A percentile compares a stretch with the other conserved stretches of the same genome.
phyloP scores from a whole-genome alignment of 2,113 vertebrate species.

The Polypterus senegalus region DNA sequence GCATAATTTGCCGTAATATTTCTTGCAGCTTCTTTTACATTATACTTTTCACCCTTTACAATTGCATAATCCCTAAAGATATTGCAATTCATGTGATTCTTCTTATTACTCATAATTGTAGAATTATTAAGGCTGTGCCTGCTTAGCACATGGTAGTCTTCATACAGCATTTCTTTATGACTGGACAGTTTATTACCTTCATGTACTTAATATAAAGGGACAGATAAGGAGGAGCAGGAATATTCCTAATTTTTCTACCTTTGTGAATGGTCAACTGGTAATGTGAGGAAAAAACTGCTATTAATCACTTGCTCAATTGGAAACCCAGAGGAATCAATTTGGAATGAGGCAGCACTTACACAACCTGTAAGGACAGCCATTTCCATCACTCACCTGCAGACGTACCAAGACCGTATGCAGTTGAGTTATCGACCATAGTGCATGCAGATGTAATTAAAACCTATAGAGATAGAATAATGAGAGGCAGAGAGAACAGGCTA shows the following conservation, averaged over 20 bases:
- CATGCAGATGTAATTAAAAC: neutral
- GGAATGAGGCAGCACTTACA: neutral
- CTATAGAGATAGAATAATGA: neutral
- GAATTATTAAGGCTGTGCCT: too few relatives aligned
- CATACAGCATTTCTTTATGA: too few relatives aligned
- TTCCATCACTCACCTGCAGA: constrained; percentile 4
- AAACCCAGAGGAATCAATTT: neutral
- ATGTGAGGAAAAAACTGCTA: neutral
- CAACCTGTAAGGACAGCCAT: neutral
- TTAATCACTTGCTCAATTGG: constrained; percentile 4
- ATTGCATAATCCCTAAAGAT: too few relatives aligned
- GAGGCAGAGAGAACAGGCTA: neutral
- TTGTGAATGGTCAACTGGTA: neutral
- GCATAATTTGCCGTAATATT: too few relatives aligned
- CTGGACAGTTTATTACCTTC: neutral
- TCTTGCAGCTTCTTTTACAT: too few relatives aligned
- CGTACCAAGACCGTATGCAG: neutral
- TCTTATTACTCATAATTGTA: too few relatives aligned
- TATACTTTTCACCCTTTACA: too few relatives aligned
- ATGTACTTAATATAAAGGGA: neutral
- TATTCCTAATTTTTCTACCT: neutral
- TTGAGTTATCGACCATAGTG: constrained; percentile 1
- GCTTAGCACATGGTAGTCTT: too few relatives aligned
- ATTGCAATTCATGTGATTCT: too few relatives aligned
- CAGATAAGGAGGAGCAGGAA: neutral